Conservation (phyloP, 2,113 vertebrate species). For the Calidris pugnax region DNA sequence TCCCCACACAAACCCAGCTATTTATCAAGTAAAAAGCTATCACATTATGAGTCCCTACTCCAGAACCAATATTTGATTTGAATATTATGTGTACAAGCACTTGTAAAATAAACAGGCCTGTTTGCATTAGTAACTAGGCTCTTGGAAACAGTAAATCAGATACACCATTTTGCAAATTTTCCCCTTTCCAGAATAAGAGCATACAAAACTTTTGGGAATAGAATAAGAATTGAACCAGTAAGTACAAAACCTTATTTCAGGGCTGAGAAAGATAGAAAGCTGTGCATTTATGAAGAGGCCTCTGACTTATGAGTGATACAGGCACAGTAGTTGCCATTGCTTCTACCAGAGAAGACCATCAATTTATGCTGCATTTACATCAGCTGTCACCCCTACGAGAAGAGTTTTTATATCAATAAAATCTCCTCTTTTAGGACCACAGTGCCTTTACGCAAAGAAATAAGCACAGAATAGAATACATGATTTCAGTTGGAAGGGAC, state of each 20-base stretch:
- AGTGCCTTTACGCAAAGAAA: neutral
- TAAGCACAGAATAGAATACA: neutral
- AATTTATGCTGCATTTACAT: neutral
- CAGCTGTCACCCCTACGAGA: neutral
- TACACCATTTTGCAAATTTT: neutral
- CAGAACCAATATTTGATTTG: slow-evolving; percentile 57
- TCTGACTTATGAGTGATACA: neutral
- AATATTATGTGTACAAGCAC: slow-evolving; percentile 11
- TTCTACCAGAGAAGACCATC: neutral
- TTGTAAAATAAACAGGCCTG: slow-evolving; percentile 10
- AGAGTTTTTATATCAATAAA: neutral
- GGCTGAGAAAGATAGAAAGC: neutral
- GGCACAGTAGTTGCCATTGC: neutral
- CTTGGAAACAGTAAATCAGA: neutral
- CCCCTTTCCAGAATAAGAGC: neutral
- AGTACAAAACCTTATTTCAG: neutral
- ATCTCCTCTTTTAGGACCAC: neutral
- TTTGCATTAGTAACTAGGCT: neutral
- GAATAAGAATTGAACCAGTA: neutral
- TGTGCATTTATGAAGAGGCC: neutral
- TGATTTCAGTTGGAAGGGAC: neutral
- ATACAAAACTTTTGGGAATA: neutral
- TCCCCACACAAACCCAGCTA: neutral
- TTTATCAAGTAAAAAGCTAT: neutral
- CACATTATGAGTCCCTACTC: neutral